A percentile compares a stretch with the other conserved stretches of the same genome.
These are phyloP conservation scores for Leptosomus discolor DNA, from an alignment of 2,113 vertebrate genomes.

Conservation along the genomic window DNA sequence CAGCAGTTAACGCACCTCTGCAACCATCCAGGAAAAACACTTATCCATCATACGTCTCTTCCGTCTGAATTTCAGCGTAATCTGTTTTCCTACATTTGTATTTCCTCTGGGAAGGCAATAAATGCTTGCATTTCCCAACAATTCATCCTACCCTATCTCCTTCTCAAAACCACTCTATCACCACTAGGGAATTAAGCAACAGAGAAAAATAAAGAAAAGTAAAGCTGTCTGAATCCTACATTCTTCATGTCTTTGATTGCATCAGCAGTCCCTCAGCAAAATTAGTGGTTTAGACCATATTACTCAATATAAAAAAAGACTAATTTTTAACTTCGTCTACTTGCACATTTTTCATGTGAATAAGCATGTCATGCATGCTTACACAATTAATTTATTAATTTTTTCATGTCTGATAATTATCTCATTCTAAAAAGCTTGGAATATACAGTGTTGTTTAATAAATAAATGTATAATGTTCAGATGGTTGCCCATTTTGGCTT, in stretches of 20 bases:
- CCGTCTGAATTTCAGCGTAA: not conserved
- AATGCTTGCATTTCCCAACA: not conserved
- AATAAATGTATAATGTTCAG: not conserved
- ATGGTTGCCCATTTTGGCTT: not conserved
- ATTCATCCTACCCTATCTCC: not conserved
- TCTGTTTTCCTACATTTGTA: constrained; percentile 5
- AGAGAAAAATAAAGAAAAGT: not conserved
- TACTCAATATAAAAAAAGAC: not conserved
- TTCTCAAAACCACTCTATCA: not conserved
- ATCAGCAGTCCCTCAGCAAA: not conserved
- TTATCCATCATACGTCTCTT: not conserved
- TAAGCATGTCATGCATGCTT: not conserved
- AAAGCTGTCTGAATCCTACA: not conserved
- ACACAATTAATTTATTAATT: not conserved
- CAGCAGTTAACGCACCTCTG: not conserved
- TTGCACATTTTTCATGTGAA: not conserved
- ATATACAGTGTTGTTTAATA: not conserved
- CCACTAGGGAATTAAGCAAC: not conserved
- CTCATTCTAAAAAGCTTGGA: not conserved
- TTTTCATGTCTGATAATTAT: not conserved
- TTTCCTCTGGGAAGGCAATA: not conserved
- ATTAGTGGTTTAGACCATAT: not conserved
- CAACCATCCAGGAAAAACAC: constrained; percentile 1
- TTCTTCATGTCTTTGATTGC: not conserved
- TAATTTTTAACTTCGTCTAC: not conserved